phyloP scores from a whole-genome alignment of 2,888 invertebrate genomes.

The Andrena camellia region DNA sequence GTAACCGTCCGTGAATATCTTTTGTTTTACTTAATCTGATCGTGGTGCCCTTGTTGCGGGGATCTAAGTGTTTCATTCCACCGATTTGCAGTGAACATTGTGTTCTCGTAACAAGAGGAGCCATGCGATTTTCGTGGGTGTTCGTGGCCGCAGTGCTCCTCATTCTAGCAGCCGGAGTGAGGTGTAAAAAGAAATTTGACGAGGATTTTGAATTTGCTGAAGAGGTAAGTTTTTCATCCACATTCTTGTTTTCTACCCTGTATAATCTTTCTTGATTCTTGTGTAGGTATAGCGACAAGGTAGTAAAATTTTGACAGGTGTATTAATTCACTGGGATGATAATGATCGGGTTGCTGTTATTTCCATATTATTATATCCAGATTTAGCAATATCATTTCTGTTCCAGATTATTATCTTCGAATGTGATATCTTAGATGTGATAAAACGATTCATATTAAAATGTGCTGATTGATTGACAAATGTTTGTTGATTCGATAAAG shows the following conservation, averaged over 20 bases:
- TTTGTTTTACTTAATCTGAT: constrained; percentile 9
- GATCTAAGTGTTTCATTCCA: not conserved
- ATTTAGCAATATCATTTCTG: too few relatives aligned
- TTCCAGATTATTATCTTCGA: too few relatives aligned
- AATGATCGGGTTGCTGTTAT: constrained; percentile 17
- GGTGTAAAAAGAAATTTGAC: constrained; percentile 90
- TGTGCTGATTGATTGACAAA: not conserved
- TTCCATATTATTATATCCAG: too few relatives aligned
- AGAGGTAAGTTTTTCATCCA: constrained; percentile 87
- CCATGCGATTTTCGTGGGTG: constrained; percentile 85
- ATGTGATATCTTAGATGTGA: constrained; percentile 3
- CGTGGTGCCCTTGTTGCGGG: constrained; percentile 50
- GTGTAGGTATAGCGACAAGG: not conserved
- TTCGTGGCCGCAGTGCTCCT: constrained; percentile 82
- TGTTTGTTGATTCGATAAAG: not conserved
- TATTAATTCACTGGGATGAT: constrained; percentile 7
- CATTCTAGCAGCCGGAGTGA: constrained; percentile 67
- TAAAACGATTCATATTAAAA: constrained; percentile 13
- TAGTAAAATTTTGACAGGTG: constrained; percentile 9
- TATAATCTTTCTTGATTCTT: not conserved
- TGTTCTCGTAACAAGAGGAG: constrained; percentile 49
- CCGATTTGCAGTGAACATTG: constrained; percentile 50
- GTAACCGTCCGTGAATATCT: not conserved
- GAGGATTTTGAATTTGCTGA: constrained; percentile 93
- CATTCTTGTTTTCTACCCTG: not conserved